phyloP scores from a whole-genome alignment of 1,140 invertebrate genomes.

The Maniola jurtina region DNA sequence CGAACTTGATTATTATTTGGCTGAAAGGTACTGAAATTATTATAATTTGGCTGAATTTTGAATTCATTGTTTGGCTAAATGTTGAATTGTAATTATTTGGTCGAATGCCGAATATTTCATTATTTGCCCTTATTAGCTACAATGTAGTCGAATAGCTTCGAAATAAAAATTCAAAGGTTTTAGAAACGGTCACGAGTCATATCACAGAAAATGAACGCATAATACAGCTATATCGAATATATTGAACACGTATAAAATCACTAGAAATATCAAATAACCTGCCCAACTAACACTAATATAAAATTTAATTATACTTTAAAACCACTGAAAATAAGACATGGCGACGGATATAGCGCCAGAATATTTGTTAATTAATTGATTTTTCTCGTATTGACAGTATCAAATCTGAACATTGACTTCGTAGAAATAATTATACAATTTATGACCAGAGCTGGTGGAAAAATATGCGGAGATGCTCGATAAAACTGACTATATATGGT shows the following conservation, averaged over 20 bases:
- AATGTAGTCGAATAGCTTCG: too few relatives aligned
- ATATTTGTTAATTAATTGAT: conserved; percentile 1
- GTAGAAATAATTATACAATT: background rate
- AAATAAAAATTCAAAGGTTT: too few relatives aligned
- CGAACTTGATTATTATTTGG: too few relatives aligned
- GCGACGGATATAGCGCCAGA: conserved; percentile 7
- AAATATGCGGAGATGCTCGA: too few relatives aligned
- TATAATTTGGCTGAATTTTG: too few relatives aligned
- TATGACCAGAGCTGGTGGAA: background rate
- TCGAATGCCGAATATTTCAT: too few relatives aligned
- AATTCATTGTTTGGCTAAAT: too few relatives aligned
- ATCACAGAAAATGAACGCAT: background rate
- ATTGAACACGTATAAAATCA: conserved; percentile 6
- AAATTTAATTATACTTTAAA: conserved; percentile 15
- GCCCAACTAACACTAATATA: conserved; percentile 14
- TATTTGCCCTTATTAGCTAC: too few relatives aligned
- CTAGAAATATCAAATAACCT: conserved; percentile 7
- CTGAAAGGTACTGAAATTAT: too few relatives aligned
- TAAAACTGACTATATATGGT: too few relatives aligned
- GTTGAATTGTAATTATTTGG: too few relatives aligned
- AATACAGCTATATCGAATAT: background rate
- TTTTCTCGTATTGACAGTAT: background rate
- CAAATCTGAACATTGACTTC: conserved; percentile 1
- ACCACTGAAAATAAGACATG: conserved; percentile 1
- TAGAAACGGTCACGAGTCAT: too few relatives aligned